Evolutionary conservation across 1,140 invertebrate genomes (phyloP).

Genomic region (Telenomus remus): DNA sequence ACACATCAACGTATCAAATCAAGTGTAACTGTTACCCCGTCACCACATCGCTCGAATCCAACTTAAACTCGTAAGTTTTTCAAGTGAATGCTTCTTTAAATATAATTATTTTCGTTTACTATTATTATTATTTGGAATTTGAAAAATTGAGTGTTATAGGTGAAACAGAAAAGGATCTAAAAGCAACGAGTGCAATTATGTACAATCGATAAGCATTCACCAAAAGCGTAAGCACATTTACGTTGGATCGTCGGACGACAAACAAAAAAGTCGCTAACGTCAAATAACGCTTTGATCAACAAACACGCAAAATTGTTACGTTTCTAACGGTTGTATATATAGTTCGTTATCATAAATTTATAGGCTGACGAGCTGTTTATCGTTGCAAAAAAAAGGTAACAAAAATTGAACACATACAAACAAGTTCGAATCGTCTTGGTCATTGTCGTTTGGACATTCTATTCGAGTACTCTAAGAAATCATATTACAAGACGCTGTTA

Average conservation of each 20-base stretch:
- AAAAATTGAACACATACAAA: conserved; percentile 33
- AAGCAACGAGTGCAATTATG: conserved; percentile 40
- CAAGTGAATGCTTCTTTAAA: conserved; percentile 31
- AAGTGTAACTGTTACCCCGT: conserved; percentile 17
- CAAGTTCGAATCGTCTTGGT: conserved; percentile 8
- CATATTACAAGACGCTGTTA: conserved; percentile 56
- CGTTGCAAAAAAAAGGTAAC: conserved; percentile 12
- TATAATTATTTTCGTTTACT: too few relatives aligned
- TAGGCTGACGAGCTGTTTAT: conserved; percentile 18
- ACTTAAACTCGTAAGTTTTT: conserved; percentile 15
- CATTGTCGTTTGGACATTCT: too few relatives aligned
- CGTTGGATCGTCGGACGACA: conserved; percentile 16
- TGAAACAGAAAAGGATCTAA: conserved; percentile 18
- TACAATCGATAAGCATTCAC: conserved; percentile 49
- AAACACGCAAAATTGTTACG: conserved; percentile 15
- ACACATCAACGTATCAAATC: conserved; percentile 29
- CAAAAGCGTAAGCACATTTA: conserved; percentile 53
- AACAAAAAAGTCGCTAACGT: background rate
- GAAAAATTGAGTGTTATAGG: too few relatives aligned
- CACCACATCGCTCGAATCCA: conserved; percentile 28
- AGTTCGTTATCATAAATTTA: conserved; percentile 19
- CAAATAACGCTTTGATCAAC: background rate
- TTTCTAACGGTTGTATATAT: conserved; percentile 19
- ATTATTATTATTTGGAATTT: too few relatives aligned
- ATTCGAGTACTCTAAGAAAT: conserved; percentile 46